Evolutionary conservation across 2,797 vertebrate genomes (phyloP).

Genomic region (Rhincodon typus): DNA sequence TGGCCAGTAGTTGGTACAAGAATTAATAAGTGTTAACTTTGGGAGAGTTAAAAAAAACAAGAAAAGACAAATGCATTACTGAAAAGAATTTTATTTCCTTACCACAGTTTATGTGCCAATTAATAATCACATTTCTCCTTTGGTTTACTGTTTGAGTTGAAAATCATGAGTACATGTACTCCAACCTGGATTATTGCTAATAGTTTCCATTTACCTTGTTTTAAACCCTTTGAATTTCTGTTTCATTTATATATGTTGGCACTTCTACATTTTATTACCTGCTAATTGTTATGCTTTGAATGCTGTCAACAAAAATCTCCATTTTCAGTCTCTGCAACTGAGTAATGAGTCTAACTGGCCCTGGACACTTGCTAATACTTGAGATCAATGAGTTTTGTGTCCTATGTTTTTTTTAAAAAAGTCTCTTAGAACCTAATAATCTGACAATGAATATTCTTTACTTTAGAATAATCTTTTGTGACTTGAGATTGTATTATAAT

Average conservation of each 20-base stretch:
- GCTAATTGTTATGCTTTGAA: neutral
- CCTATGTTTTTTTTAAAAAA: neutral
- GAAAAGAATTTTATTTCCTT: neutral
- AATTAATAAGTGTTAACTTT: neutral
- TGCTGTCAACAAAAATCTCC: neutral
- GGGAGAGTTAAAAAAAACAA: neutral
- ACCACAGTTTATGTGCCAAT: neutral
- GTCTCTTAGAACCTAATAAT: neutral
- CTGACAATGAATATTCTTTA: neutral
- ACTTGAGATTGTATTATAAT: neutral
- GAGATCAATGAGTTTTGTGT: neutral
- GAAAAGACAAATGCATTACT: neutral
- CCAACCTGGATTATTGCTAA: neutral
- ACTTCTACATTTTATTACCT: neutral
- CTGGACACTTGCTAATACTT: neutral
- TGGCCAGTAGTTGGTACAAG: neutral
- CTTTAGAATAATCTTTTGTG: neutral
- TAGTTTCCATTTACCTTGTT: neutral
- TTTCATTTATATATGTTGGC: neutral
- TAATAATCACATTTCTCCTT: neutral
- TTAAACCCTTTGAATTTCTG: neutral
- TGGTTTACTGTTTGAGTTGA: neutral
- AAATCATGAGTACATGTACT: neutral
- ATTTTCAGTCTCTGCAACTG: neutral
- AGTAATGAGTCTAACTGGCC: neutral